Conservation (phyloP, 2,113 vertebrate species). For the Amblyornis subalaris region DNA sequence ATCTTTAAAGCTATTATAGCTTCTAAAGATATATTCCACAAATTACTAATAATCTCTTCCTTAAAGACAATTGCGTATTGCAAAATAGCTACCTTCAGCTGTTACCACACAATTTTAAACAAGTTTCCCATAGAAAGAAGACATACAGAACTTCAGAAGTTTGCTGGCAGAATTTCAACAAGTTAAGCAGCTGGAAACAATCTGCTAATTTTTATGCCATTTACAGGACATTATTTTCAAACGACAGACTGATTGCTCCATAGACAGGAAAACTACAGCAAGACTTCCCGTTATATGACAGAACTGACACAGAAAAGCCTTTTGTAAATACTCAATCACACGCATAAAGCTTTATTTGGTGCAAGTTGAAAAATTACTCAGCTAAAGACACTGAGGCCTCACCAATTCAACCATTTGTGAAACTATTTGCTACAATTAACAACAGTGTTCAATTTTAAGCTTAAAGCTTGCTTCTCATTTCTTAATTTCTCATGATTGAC, state of each 20-base stretch:
- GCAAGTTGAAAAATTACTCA: neutral
- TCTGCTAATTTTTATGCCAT: neutral
- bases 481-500: neutral
- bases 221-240: neutral
- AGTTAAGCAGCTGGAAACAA: neutral
- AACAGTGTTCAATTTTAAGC: neutral
- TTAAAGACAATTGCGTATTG: neutral
- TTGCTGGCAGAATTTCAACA: neutral
- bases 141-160: neutral
- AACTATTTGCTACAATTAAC: neutral
- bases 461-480: neutral
- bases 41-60: neutral
- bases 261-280: neutral
- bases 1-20: neutral
- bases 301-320: neutral
- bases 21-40: neutral
- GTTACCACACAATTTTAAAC: neutral
- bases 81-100: neutral
- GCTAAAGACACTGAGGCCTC: neutral
- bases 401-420: neutral
- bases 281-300: neutral
- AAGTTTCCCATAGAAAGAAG: neutral
- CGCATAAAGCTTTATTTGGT: neutral
- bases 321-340: neutral
- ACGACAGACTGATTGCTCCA: neutral